phyloP scores from a whole-genome alignment of 2,888 invertebrate species.

The Spialia ferax region DNA sequence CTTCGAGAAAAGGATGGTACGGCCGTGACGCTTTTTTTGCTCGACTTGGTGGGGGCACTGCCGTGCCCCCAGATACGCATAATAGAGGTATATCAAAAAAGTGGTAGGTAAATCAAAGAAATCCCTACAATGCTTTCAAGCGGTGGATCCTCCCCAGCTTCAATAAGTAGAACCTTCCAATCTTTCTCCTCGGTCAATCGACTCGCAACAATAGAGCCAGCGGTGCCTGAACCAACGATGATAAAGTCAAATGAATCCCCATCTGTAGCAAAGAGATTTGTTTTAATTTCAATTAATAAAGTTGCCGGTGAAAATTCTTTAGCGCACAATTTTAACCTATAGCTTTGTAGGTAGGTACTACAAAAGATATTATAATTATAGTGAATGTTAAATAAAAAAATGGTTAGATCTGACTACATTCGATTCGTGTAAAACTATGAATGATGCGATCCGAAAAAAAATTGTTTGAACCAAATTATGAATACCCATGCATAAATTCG shows the following conservation, averaged over 20 bases:
- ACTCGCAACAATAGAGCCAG: conserved; percentile 72
- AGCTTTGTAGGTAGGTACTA: neutral
- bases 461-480: too few species aligned
- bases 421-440: too few species aligned
- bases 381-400: too few species aligned
- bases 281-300: neutral
- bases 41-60: too few species aligned
- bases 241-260: conserved; percentile 76
- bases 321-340: neutral
- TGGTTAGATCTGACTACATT: too few species aligned
- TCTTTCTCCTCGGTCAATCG: conserved; percentile 65
- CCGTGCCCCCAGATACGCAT: too few species aligned
- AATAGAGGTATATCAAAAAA: too few species aligned
- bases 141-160: conserved; percentile 74
- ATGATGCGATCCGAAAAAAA: too few species aligned
- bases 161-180: conserved; percentile 76
- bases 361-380: too few species aligned
- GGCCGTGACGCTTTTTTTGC: too few species aligned
- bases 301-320: neutral
- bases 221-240: conserved; percentile 73
- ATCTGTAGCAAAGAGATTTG: conserved; percentile 52
- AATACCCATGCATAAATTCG: too few species aligned
- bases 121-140: conserved; percentile 72
- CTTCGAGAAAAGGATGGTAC: too few species aligned
- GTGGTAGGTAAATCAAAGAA: neutral